Base-by-base conservation (phyloP, 1,140 invertebrate species). In the Tetramorium alpestre region DNA sequence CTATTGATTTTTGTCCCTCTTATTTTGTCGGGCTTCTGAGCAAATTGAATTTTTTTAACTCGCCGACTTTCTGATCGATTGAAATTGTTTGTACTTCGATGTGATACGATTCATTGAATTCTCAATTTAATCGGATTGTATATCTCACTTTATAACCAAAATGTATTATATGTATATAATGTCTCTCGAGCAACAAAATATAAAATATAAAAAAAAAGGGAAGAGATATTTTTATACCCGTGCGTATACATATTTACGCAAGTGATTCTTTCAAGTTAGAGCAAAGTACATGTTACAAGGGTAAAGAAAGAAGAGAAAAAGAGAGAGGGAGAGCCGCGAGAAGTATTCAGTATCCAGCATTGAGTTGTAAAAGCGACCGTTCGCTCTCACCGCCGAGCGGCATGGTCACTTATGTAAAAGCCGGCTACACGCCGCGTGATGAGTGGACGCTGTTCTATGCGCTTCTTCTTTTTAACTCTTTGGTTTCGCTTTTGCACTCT, bases 291-390 rank as follows among this genome's bases (percentile, higher is more conserved):
- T 51, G 41, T 64, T 25, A 44, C n/a, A 54, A 62, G 62, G 85
- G 64, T 75, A 56, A 38, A 82, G 76, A 75, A 72, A 54, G 60
- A 67, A 58, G 16, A 58, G 81, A 87, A 85, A 76, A 56, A 69
- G 54, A 85, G 76, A 76, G 69, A 85, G 73, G 65, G 88, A 88
- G 87, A 90, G 76, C 86, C 89, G 85, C 73, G 90, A 90, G 90
- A 92, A 91, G 89, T 90, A 91, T 93, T 90, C 88, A 56, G 92
- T 87, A 87, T 85, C 87, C 88, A 91, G 92, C 95, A 95, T 95
- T 95, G 95, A 95, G 95, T 95, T 95, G 95, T 95, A 95, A 95
- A 95, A 95, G 94, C 94, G 92, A 93, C 94, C 93, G 92, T 93
- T 94, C 91, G 94, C 89, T 93, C 92, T 94, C 92, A 93, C 94